Percentiles rank a stretch among this genome's conserved stretches.
These are phyloP conservation scores for Tethya wilhelma DNA, from an alignment of 37 sponge, comb jelly and placozoan species.

Conservation along the genomic window DNA sequence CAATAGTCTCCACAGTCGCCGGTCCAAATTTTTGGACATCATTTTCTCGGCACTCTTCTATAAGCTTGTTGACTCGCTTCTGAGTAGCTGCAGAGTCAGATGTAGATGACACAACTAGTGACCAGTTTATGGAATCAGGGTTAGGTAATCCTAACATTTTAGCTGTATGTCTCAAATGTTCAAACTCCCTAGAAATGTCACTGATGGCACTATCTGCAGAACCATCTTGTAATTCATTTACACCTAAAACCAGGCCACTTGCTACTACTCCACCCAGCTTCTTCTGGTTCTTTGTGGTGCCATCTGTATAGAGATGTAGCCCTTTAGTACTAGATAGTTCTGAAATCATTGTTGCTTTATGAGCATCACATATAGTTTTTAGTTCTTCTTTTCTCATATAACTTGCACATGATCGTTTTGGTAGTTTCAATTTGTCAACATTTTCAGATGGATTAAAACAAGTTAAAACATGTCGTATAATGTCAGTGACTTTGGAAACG, in stretches of 20 bases:
- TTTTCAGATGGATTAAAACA: slow-evolving; percentile 16
- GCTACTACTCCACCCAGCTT: slow-evolving; percentile 40
- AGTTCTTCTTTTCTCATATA: slow-evolving; percentile 27
- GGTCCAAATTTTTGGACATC: slow-evolving; percentile 33
- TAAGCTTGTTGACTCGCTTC: slow-evolving; percentile 36
- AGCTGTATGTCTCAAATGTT: slow-evolving; percentile 16
- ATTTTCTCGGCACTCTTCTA: slow-evolving; percentile 27
- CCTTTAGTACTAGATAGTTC: neutral
- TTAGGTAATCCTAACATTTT: slow-evolving; percentile 18
- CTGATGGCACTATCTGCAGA: slow-evolving; percentile 9
- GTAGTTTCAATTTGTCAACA: slow-evolving; percentile 21
- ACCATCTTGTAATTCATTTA: slow-evolving; percentile 46
- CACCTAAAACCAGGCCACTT: slow-evolving; percentile 30
- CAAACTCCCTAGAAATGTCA: slow-evolving; percentile 47
- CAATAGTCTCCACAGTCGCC: slow-evolving; percentile 25
- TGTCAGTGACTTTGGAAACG: slow-evolving; percentile 21
- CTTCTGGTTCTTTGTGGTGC: too few species aligned
- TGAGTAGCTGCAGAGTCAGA: slow-evolving; percentile 49
- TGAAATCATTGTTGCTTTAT: slow-evolving; percentile 31
- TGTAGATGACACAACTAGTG: slow-evolving; percentile 31
- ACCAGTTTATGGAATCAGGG: slow-evolving; percentile 40
- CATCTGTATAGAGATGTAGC: slow-evolving; percentile 40
- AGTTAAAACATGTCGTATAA: slow-evolving; percentile 18
- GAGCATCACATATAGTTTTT: slow-evolving; percentile 29
- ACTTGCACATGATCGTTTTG: slow-evolving; percentile 31